Evolutionary conservation across 2,888 invertebrate genomes (phyloP), one percentile per base, ranked within the genome.

Genomic region (Pristionchus maxplancki): DNA sequence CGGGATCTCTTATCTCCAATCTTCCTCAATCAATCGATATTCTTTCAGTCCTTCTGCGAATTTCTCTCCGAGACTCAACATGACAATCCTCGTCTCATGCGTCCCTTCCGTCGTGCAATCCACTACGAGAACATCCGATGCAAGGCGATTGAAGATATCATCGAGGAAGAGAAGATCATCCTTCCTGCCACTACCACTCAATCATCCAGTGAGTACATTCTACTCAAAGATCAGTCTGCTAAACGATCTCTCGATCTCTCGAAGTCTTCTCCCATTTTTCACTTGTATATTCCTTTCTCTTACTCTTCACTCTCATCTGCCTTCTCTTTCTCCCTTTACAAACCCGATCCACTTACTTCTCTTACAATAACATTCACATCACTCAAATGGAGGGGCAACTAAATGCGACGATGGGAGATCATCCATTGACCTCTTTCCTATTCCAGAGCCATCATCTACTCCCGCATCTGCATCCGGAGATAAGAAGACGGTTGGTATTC

Each of bases 81-180:
- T 87, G 94, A 94, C 91, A 94, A 94, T 89, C 94, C 94, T 40
- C 90, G 92, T 31, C 89, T 93, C 87, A 94, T 94, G 94, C 91
- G 94, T 20, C 94, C 93, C 37, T 94, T 94, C 91, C 90, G 91
- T 86, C 92, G 93, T 62, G 94, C 94, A 40, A 92, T 92, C 62
- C 94, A 94, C 90, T 94, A 94, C 90, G 94, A 94, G 90, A 93
- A 93, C 40, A 94, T 94, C 83, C 90, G 91, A 37, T 94, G 94
- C 90, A 91, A 92, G n/a, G 92, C 91, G 81, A 58, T 83, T 34
- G 91, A 90, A 48, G 90, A 91, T 64, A 89, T 90, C 17, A 91
- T 90, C 44, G 88, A 89, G 48, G 31, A 74, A 17, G 87, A 64
- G 24, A 82, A 48, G 28, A 6, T 34, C 28, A 11, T n/a, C 44